phyloP scores from a whole-genome alignment of 2,113 vertebrate genomes.

The Laticauda laticaudata region DNA sequence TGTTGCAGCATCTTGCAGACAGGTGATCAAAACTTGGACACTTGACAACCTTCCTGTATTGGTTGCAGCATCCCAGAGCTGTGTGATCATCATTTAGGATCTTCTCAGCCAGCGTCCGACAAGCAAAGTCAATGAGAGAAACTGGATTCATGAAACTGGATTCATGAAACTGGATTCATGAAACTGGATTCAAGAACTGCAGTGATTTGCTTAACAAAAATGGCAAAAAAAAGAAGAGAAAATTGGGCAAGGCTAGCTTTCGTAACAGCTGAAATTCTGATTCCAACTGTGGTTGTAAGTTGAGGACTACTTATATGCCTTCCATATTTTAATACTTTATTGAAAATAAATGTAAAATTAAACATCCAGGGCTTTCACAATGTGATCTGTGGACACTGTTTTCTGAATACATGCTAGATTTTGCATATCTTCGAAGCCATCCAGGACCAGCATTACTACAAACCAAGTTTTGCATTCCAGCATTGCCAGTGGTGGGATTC shows the following conservation, averaged over 20 bases:
- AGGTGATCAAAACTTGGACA: too few species aligned
- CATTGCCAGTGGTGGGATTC: neutral
- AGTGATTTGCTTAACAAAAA: neutral
- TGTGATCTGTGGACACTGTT: neutral
- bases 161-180: too few species aligned
- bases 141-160: too few species aligned
- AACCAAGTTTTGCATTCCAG: neutral
- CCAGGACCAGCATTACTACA: neutral
- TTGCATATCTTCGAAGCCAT: neutral
- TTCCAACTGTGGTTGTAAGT: neutral
- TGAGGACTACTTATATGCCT: neutral
- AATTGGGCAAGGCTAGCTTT: neutral
- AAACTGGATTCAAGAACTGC: too few species aligned
- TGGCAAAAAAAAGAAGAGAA: neutral
- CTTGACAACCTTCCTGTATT: too few species aligned
- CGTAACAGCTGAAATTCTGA: neutral
- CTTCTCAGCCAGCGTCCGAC: too few species aligned
- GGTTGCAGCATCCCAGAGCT: too few species aligned
- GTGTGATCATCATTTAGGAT: too few species aligned
- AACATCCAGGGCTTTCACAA: neutral
- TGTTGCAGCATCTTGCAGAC: too few species aligned
- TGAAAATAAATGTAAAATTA: neutral
- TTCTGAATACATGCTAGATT: neutral
- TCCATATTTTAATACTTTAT: neutral
- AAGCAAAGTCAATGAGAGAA: too few species aligned